Base-by-base conservation (phyloP, 1,140 invertebrate species). In the Trichomalopsis sarcophagae region DNA sequence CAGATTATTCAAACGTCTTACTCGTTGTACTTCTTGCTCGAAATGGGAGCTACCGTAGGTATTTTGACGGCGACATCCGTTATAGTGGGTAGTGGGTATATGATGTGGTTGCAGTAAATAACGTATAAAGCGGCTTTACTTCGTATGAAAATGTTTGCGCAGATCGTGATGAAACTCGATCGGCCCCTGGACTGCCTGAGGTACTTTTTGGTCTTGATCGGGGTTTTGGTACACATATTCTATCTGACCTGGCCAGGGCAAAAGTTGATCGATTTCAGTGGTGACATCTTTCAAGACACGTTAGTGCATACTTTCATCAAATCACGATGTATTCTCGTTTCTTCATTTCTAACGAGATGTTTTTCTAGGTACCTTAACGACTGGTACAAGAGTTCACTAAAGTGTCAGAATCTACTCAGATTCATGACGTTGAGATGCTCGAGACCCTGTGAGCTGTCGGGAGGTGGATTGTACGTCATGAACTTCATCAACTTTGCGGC, bases 241-340 rank as follows among this genome's bases (percentile, higher is more conserved):
- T 84, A 80, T 23, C 75, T 75, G 17, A 88, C 83, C 73, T 89
- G 82, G 84, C 81, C 83, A 2, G 86, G 88, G 0, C 87, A 89
- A 73, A 71, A 84, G 76, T 55, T 89, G 27, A 86, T 82, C 10
- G 86, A 88, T 74, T 77, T 86, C 44, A 89, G 88, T 55, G 23
- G 23, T 40, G 23, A 44, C 44, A 40, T 88, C 2, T 85, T 74
- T 23, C 30, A 75, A 27, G 84, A 66, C 44, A 85, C 85, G 88
- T 89, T 74, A 86, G 87, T 75, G 21, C 2, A 27, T 27, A 27
- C 27, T 27, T 27, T 27, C 27, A 27, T 27, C 27, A 27, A 27
- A 27, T 27, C 27, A 27, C 27, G 27, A 27, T 27, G 27, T 77
- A 23, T 50, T 23, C 3, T 50, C 13, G 50, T 36, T 55, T 14